A percentile compares a stretch with the other conserved stretches of the same genome.
These are phyloP conservation scores for Philaethria dido DNA, from an alignment of 2,888 invertebrate species.

Conservation along the genomic window DNA sequence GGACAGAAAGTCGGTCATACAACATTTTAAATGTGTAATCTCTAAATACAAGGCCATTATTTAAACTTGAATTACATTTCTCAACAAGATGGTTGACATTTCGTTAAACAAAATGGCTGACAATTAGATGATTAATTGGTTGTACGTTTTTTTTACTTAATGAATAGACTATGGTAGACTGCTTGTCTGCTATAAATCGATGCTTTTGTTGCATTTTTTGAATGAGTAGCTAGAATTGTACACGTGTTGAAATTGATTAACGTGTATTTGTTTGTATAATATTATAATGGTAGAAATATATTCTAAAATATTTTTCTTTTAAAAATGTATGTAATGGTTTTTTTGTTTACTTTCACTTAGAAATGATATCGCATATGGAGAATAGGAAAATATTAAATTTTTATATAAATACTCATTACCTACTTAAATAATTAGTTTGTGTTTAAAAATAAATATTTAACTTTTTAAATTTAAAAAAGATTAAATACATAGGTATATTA, in stretches of 20 bases:
- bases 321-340: too few relatives aligned
- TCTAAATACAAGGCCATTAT: constrained; percentile 58
- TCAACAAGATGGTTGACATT: constrained; percentile 39
- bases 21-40: constrained; percentile 54
- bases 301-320: neutral
- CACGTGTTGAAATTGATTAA: constrained; percentile 13
- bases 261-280: neutral
- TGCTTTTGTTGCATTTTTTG: constrained; percentile 25
- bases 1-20: constrained; percentile 52
- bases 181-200: constrained; percentile 39
- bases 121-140: constrained; percentile 60
- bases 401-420: too few relatives aligned
- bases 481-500: too few relatives aligned
- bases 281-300: neutral
- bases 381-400: too few relatives aligned
- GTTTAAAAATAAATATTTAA: too few relatives aligned
- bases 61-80: constrained; percentile 56
- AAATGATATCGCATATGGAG: too few relatives aligned
- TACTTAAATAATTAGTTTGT: too few relatives aligned
- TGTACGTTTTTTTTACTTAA: constrained; percentile 45
- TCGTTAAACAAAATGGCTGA: constrained; percentile 39
- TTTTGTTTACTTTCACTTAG: too few relatives aligned
- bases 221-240: constrained; percentile 17
- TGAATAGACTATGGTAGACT: constrained; percentile 39
- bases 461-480: too few relatives aligned